phyloP scores from a whole-genome alignment of 2,888 invertebrate genomes.

The Drosophila cognata region DNA sequence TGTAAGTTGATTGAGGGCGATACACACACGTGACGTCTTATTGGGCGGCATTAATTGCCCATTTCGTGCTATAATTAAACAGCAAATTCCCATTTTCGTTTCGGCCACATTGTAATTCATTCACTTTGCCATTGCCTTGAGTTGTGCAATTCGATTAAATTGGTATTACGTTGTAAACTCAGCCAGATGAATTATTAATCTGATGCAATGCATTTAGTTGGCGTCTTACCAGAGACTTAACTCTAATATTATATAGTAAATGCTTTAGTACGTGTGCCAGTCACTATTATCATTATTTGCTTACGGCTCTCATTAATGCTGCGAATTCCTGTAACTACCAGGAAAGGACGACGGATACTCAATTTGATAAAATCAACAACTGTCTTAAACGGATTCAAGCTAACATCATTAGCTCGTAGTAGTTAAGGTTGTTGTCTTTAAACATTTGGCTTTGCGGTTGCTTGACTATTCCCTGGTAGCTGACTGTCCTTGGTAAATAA shows the following conservation, averaged over 20 bases:
- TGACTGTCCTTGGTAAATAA: conserved; percentile 7
- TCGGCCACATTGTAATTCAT: conserved; percentile 6
- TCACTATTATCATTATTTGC: neutral
- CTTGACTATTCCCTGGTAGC: conserved; percentile 5
- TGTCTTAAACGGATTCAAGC: neutral
- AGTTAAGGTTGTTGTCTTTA: conserved; percentile 4
- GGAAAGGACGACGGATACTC: neutral
- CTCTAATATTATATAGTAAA: neutral
- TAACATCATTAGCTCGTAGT: conserved; percentile 19
- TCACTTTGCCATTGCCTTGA: conserved; percentile 5
- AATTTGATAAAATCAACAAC: neutral
- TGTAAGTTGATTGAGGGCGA: neutral
- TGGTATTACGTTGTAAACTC: conserved; percentile 23
- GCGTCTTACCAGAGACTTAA: neutral
- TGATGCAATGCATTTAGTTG: neutral
- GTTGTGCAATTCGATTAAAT: conserved; percentile 26
- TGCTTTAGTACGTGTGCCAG: neutral
- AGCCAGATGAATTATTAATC: neutral
- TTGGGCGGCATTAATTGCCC: conserved; percentile 67
- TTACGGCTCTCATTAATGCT: neutral
- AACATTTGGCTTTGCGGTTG: conserved; percentile 3
- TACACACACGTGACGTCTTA: conserved; percentile 61
- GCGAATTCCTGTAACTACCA: neutral
- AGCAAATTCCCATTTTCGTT: conserved; percentile 23
- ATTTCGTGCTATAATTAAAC: conserved; percentile 69